Evolutionary conservation across 2,888 invertebrate species (phyloP).

Genomic region (Gerris lacustris): DNA sequence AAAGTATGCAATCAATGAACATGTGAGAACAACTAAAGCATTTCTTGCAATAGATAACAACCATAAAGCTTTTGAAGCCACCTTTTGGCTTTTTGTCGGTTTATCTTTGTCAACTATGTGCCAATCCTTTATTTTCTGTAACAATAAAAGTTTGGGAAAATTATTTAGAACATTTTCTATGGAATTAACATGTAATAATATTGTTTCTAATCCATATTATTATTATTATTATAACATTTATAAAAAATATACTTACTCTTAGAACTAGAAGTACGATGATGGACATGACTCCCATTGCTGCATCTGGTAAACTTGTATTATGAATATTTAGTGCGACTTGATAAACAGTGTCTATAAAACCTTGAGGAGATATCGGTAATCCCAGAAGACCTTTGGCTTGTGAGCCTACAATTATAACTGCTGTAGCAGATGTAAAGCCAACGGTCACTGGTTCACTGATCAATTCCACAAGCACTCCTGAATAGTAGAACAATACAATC

Average conservation of each 20-base stretch:
- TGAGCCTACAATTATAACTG: constrained; percentile 76
- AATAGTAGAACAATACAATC: constrained; percentile 22
- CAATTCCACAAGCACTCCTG: constrained; percentile 77
- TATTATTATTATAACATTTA: too few relatives aligned
- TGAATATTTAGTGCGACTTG: constrained; percentile 57
- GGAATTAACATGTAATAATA: too few relatives aligned
- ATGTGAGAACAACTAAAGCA: constrained; percentile 64
- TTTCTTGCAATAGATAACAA: constrained; percentile 69
- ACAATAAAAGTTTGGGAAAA: constrained; percentile 22
- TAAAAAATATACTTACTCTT: constrained; percentile 47
- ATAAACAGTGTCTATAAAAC: constrained; percentile 60
- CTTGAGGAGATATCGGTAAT: constrained; percentile 55
- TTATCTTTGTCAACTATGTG: constrained; percentile 40
- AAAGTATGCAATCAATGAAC: constrained; percentile 54
- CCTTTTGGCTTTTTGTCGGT: constrained; percentile 37
- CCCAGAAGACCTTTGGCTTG: constrained; percentile 68
- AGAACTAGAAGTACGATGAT: constrained; percentile 59
- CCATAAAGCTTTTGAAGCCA: constrained; percentile 54
- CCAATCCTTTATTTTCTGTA: constrained; percentile 61
- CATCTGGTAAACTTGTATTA: constrained; percentile 55
- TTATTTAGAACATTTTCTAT: not conserved
- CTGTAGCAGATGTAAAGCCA: constrained; percentile 82
- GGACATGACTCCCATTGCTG: constrained; percentile 56
- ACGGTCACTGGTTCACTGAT: constrained; percentile 82
- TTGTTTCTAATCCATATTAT: too few relatives aligned